Evolutionary conservation across 2,797 vertebrate species (phyloP).

Genomic region (Enteromius viviparus): DNA sequence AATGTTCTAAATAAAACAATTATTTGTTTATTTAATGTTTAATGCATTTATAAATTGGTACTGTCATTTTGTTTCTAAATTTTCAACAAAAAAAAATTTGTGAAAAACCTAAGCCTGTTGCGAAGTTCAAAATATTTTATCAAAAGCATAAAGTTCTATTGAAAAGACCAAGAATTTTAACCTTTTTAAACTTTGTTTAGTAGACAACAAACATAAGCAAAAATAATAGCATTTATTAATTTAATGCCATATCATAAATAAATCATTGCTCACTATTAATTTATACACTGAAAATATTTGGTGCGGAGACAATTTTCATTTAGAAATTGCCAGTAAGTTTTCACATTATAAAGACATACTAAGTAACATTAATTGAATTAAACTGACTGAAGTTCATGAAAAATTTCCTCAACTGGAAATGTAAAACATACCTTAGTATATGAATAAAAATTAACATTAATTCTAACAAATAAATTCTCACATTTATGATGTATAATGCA

Average conservation of each 20-base stretch:
- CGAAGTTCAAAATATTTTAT: background rate
- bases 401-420: background rate
- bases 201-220: background rate
- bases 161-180: background rate
- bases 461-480: background rate
- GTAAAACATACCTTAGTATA: background rate
- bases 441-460: background rate
- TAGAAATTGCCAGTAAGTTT: background rate
- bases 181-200: background rate
- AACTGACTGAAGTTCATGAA: background rate
- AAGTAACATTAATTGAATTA: background rate
- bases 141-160: too few species aligned
- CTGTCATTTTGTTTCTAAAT: too few species aligned
- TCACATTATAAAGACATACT: background rate
- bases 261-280: background rate
- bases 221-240: background rate
- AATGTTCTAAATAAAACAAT: too few species aligned
- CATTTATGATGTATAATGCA: background rate
- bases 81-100: too few species aligned
- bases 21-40: too few species aligned
- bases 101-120: background rate
- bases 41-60: too few species aligned
- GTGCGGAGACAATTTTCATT: background rate
- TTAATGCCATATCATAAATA: background rate
- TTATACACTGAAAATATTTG: background rate